A percentile compares a stretch with the other conserved stretches of the same genome.
Evolutionary conservation across 2,113 vertebrate species (phyloP).

Genomic region (Vulpes vulpes): DNA sequence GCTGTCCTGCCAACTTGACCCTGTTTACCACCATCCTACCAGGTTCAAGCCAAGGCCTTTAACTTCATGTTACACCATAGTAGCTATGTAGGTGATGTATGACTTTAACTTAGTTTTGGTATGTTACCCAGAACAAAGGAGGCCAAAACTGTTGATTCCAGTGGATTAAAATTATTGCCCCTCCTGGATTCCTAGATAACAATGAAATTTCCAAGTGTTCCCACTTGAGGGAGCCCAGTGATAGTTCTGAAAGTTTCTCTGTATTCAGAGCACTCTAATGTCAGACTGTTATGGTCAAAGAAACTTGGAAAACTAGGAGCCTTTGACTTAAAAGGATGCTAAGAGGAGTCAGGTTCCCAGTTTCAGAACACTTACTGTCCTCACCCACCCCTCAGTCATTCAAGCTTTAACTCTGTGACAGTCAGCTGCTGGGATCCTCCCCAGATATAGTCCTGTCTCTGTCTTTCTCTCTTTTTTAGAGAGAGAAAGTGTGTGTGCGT

Average conservation of each 20-base stretch:
- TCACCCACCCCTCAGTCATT: not conserved
- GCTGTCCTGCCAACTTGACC: not conserved
- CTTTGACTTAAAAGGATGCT: not conserved
- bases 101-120: constrained; percentile 44
- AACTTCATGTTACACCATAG: not conserved
- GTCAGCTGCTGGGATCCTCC: not conserved
- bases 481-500: too few relatives aligned
- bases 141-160: constrained; percentile 12
- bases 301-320: constrained; percentile 32
- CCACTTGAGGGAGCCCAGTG: constrained; percentile 26
- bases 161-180: constrained; percentile 27
- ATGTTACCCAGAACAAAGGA: constrained; percentile 35
- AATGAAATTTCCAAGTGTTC: constrained; percentile 51
- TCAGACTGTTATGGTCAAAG: not conserved
- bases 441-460: not conserved
- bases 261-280: constrained; percentile 34
- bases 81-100: constrained; percentile 9
- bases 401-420: not conserved
- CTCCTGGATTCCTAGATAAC: constrained; percentile 32
- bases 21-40: not conserved
- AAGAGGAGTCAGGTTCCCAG: not conserved
- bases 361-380: not conserved
- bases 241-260: constrained; percentile 42
- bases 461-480: not conserved
- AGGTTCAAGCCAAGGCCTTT: constrained; percentile 47